phyloP scores from a whole-genome alignment of 2,888 invertebrate genomes.

The Yponomeuta evonymella region DNA sequence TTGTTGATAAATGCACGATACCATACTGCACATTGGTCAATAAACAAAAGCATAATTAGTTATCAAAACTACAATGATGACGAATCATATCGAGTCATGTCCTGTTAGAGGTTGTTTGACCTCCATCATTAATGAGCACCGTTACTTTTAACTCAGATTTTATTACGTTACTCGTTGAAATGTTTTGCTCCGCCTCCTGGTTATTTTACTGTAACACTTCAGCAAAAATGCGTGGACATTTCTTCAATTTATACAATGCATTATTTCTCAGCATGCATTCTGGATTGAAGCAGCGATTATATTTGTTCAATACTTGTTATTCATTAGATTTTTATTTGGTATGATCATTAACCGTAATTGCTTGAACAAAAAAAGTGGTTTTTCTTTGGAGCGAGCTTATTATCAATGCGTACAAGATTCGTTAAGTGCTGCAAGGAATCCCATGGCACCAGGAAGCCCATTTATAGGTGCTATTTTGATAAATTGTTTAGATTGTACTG shows the following conservation, averaged over 20 bases:
- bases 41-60: constrained; percentile 12
- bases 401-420: constrained; percentile 15
- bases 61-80: constrained; percentile 39
- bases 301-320: not conserved
- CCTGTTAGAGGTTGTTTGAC: constrained; percentile 51
- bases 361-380: constrained; percentile 8
- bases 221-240: not conserved
- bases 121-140: constrained; percentile 70
- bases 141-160: constrained; percentile 65
- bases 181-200: constrained; percentile 30
- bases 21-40: not conserved
- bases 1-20: not conserved
- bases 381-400: constrained; percentile 8
- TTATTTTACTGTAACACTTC: constrained; percentile 38
- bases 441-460: constrained; percentile 62
- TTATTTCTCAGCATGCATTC: not conserved
- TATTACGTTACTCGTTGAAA: constrained; percentile 64
- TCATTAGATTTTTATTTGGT: constrained; percentile 9
- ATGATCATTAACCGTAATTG: constrained; percentile 5
- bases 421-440: constrained; percentile 37
- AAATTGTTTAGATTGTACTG: constrained; percentile 61
- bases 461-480: constrained; percentile 67
- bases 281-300: not conserved
- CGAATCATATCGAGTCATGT: constrained; percentile 55
- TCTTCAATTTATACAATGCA: not conserved